Conservation (phyloP, 2,113 vertebrate genomes). For the Arothron firmamentum region DNA sequence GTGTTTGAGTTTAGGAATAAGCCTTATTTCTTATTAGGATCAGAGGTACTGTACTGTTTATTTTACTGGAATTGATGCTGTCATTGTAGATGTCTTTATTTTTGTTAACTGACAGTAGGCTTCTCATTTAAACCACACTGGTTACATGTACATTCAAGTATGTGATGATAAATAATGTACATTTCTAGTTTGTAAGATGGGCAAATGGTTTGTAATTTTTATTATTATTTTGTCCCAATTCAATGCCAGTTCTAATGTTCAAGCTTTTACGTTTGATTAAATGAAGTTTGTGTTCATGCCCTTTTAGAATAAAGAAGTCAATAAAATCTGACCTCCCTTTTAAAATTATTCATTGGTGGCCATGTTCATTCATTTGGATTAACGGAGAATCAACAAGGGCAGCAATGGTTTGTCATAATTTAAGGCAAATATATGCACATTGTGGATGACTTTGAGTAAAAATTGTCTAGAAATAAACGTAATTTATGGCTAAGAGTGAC, state of each 20-base stretch:
- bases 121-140: too few relatives aligned
- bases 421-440: too few relatives aligned
- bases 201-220: constrained; percentile 27
- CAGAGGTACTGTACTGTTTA: constrained; percentile 12
- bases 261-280: constrained; percentile 27
- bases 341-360: constrained; percentile 13
- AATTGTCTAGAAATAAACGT: too few relatives aligned
- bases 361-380: constrained; percentile 12
- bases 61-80: constrained; percentile 22
- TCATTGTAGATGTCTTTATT: constrained; percentile 15
- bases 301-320: constrained; percentile 32
- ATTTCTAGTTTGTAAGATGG: constrained; percentile 49
- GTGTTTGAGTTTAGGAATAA: constrained; percentile 2
- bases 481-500: background rate
- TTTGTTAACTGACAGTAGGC: constrained; percentile 9
- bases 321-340: constrained; percentile 42
- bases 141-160: too few relatives aligned
- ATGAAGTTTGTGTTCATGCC: constrained; percentile 14
- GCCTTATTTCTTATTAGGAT: constrained; percentile 5
- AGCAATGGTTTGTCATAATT: too few relatives aligned
- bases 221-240: constrained; percentile 18
- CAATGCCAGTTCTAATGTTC: constrained; percentile 7
- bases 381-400: background rate
- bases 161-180: background rate
- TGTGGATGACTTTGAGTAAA: too few relatives aligned